These are phyloP conservation scores for Sterrhoptilus dennistouni DNA, from an alignment of 2,113 vertebrate species.

Conservation along the genomic window DNA sequence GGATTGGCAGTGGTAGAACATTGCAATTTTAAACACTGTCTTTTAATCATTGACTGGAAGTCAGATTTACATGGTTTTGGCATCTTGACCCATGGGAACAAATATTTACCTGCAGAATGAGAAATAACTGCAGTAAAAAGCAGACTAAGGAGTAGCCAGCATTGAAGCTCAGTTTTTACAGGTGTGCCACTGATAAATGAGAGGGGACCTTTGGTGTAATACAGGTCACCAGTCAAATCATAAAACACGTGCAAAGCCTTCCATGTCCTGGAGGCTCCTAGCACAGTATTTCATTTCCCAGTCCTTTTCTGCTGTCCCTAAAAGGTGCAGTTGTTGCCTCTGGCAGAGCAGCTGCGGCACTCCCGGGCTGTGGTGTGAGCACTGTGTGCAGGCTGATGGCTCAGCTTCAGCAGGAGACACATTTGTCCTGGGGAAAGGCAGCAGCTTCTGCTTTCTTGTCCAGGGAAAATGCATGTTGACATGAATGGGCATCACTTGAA, in stretches of 20 bases:
- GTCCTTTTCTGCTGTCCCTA: neutral
- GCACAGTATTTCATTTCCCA: neutral
- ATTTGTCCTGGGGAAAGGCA: neutral
- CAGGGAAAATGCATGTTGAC: neutral
- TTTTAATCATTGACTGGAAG: neutral
- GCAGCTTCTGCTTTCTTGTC: neutral
- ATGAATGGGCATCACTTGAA: neutral
- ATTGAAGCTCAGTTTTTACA: neutral
- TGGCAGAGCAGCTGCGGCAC: neutral
- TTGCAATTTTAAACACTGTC: neutral
- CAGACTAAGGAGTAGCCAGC: neutral
- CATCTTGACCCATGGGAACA: neutral
- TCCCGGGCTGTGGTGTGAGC: accelerated
- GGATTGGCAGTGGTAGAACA: neutral
- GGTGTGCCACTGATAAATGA: neutral
- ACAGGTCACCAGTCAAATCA: neutral
- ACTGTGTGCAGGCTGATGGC: neutral
- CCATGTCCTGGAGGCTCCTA: neutral
- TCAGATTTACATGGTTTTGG: neutral
- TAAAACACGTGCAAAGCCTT: neutral
- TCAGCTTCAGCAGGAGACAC: neutral
- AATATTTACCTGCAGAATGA: neutral
- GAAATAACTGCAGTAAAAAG: neutral
- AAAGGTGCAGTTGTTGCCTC: accelerated
- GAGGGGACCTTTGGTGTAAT: neutral